Conservation (phyloP, 2,888 invertebrate genomes). For the Pinctada fucata region DNA sequence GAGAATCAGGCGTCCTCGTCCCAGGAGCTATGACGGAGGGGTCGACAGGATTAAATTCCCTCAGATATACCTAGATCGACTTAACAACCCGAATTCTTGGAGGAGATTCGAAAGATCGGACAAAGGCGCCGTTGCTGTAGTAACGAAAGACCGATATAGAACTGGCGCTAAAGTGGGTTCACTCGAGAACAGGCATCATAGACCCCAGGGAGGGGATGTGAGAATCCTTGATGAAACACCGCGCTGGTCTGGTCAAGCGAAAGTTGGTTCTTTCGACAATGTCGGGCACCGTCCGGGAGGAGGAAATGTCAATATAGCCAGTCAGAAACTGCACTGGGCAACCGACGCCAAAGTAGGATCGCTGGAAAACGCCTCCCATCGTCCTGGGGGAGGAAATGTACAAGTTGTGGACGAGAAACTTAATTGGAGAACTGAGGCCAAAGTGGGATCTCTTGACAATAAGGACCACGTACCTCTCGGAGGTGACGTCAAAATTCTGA, state of each 20-base stretch:
- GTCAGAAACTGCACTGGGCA: slow-evolving; percentile 58
- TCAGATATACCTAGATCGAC: slow-evolving; percentile 11
- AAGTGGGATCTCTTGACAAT: slow-evolving; percentile 65
- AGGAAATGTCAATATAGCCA: slow-evolving; percentile 48
- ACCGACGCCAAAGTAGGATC: slow-evolving; percentile 96
- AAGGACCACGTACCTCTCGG: slow-evolving; percentile 59
- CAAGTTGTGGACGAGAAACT: slow-evolving; percentile 27
- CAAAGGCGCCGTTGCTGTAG: slow-evolving; percentile 28
- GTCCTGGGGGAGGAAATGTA: slow-evolving; percentile 25
- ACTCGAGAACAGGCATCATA: slow-evolving; percentile 56
- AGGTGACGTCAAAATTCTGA: slow-evolving; percentile 51
- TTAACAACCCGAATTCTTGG: slow-evolving; percentile 29
- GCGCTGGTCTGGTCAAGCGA: slow-evolving; percentile 58
- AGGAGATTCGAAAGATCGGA: slow-evolving; percentile 27
- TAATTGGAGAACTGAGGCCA: slow-evolving; percentile 46
- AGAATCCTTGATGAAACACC: slow-evolving; percentile 48
- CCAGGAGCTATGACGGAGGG: slow-evolving; percentile 41
- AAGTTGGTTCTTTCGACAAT: slow-evolving; percentile 55
- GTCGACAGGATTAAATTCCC: slow-evolving; percentile 27
- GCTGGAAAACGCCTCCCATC: slow-evolving; percentile 83
- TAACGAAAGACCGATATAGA: slow-evolving; percentile 33
- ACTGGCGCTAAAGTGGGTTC: slow-evolving; percentile 53
- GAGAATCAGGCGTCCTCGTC: slow-evolving; percentile 12
- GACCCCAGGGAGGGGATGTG: slow-evolving; percentile 56
- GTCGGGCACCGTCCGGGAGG: slow-evolving; percentile 45